phyloP scores from a whole-genome alignment of 2,797 vertebrate genomes.

The Erethizon dorsatum region DNA sequence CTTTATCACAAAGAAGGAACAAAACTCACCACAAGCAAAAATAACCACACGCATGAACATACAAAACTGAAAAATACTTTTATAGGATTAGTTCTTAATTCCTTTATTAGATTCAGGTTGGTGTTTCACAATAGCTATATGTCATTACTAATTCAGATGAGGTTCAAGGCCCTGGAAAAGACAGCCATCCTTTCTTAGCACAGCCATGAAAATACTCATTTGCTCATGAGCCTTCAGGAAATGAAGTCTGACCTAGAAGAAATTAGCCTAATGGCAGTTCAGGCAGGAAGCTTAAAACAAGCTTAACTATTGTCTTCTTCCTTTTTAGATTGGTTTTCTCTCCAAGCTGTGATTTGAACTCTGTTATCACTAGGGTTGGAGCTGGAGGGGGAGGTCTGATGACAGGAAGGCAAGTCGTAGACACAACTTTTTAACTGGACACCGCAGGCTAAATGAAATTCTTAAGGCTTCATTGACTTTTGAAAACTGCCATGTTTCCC shows the following conservation, averaged over 20 bases:
- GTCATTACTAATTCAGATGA: constrained; percentile 43
- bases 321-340: constrained; percentile 33
- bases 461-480: background rate
- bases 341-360: constrained; percentile 52
- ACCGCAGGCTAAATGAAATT: background rate
- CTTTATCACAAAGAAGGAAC: constrained; percentile 30
- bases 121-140: constrained; percentile 1
- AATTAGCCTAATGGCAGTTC: constrained; percentile 14
- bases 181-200: background rate
- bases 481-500: background rate
- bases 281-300: constrained; percentile 56
- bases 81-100: constrained; percentile 31
- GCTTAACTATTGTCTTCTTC: background rate
- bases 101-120: constrained; percentile 5
- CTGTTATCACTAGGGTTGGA: background rate
- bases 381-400: background rate
- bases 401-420: background rate
- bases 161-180: background rate
- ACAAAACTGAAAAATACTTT: constrained; percentile 16
- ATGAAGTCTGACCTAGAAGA: constrained; percentile 55
- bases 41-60: background rate
- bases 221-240: constrained; percentile 39
- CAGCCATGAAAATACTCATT: background rate
- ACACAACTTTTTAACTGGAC: background rate
- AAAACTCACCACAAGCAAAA: constrained; percentile 29